Evolutionary conservation across 2,797 vertebrate species (phyloP).

Genomic region (Gephyroberyx darwinii): DNA sequence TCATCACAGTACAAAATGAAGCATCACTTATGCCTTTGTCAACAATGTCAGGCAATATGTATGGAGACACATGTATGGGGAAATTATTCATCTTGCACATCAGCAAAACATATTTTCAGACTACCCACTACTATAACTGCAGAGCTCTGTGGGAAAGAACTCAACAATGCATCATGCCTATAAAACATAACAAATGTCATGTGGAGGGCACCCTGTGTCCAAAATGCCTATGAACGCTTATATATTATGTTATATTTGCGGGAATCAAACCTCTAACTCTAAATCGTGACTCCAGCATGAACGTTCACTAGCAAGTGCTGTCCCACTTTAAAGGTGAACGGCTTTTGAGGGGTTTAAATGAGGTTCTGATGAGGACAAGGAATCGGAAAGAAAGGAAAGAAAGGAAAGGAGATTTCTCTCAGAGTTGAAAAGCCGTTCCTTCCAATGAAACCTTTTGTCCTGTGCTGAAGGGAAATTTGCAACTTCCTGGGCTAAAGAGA

Average conservation of each 20-base stretch:
- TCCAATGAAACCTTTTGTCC: not conserved
- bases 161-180: not conserved
- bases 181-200: not conserved
- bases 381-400: not conserved
- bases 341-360: slow-evolving; percentile 12
- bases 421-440: not conserved
- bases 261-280: not conserved
- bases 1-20: not conserved
- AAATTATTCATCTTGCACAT: too few relatives aligned
- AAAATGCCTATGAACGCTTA: not conserved
- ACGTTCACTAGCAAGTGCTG: not conserved
- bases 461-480: not conserved
- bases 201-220: not conserved
- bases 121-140: too few relatives aligned
- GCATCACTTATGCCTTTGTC: not conserved
- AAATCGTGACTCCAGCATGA: not conserved
- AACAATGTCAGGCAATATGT: too few relatives aligned
- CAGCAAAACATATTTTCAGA: too few relatives aligned
- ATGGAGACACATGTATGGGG: too few relatives aligned
- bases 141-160: too few relatives aligned
- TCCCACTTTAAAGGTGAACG: not conserved
- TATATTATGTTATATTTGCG: not conserved
- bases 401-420: slow-evolving; percentile 1
- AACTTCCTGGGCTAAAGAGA: not conserved
- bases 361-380: not conserved